A percentile compares a stretch with the other conserved stretches of the same genome.
Evolutionary conservation across 2,797 vertebrate species (phyloP).

Genomic region (Takifugu rubripes): DNA sequence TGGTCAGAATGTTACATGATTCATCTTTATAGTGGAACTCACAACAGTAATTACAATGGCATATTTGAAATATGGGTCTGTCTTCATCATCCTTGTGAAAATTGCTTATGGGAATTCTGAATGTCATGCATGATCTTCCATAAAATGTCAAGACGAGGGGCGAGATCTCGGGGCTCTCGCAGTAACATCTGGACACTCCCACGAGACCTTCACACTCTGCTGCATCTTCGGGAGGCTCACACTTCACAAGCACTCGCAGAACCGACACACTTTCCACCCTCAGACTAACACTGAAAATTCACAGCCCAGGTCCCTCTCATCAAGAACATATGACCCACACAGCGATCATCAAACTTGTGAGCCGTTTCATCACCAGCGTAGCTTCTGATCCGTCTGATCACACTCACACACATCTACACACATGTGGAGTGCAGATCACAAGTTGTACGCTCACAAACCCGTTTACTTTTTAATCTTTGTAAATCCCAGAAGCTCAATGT

Average conservation of each 20-base stretch:
- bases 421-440: no score
- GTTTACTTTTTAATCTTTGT: slow-evolving; percentile 22
- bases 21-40: no score
- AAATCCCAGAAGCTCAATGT: slow-evolving; percentile 20
- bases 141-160: slow-evolving; percentile 39
- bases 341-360: slow-evolving; percentile 20
- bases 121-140: slow-evolving; percentile 8
- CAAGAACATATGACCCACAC: slow-evolving; percentile 6
- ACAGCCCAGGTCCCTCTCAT: slow-evolving; percentile 25
- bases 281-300: slow-evolving; percentile 34
- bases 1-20: no score
- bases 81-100: not conserved
- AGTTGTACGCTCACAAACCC: not conserved
- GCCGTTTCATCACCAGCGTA: not conserved
- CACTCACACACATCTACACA: not conserved
- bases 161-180: slow-evolving; percentile 14
- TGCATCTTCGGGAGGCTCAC: slow-evolving; percentile 33
- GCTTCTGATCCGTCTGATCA: slow-evolving; percentile 8
- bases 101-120: slow-evolving; percentile 16
- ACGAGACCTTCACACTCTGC: slow-evolving; percentile 53
- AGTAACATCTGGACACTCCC: slow-evolving; percentile 64
- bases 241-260: slow-evolving; percentile 44
- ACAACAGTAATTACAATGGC: no score
- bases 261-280: slow-evolving; percentile 47
- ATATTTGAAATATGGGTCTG: no score